Base-by-base conservation (phyloP, 1,140 invertebrate species). In the Samia ricini region DNA sequence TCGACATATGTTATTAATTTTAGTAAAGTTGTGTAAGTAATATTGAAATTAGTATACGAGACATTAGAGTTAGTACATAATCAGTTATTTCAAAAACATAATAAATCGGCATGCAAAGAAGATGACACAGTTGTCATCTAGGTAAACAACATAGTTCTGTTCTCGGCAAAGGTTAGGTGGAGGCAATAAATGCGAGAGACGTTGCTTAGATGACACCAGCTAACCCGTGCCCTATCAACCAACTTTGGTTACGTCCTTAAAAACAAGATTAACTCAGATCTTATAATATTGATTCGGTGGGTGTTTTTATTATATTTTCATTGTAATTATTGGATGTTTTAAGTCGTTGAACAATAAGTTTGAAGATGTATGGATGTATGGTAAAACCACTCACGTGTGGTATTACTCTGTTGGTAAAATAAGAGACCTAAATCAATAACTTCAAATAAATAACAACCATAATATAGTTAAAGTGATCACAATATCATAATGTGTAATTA, bases 91-190 rank as follows among this genome's bases (percentile, higher is more conserved):
- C 33, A 10, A 36, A 42, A 15, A 42, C 33, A 12, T 42, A 42
- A 42, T 42, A 42, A 20, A 21, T 20, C 50, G 8, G 12, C 22
- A 51, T 21, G 18, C n/a, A 20, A 59, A 59, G 22, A 60, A 23
- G 63, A 66, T 58, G 64, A 26, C 56, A 62, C 42, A 23, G 52
- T 68, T 71, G 74, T 79, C 57, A 49, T n/a, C 18, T 20, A 48
- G 66, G 71, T 77, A 80, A 80, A 80, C 73, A 73, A 68, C 69
- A 64, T 69, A 69, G 33, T 42, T 42, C 33, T 42, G 70, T 78
- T 64, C 51, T 68, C 68, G 68, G 73, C 63, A 85, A 86, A 86
- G 82, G 85, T 83, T 85, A 78, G 79, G 79, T 82, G 63, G 71
- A 69, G 76, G 81, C 79, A 83, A 80, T 79, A 79, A 83, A 83